Conservation (phyloP, 1,140 invertebrate species). For the Pygmarrhopalites habei region DNA sequence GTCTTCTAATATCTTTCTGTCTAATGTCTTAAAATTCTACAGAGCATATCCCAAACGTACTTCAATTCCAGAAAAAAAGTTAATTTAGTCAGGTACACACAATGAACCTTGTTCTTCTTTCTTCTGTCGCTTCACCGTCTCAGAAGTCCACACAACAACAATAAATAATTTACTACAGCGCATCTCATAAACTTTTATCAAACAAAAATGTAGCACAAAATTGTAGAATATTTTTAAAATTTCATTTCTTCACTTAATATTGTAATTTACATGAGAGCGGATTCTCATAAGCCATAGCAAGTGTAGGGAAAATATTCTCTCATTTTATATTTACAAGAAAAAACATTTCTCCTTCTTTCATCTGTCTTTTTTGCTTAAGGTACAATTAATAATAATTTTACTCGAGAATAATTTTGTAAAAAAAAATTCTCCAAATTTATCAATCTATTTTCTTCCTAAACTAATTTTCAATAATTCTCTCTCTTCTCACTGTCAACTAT, state of each 20-base stretch:
- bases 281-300: background rate
- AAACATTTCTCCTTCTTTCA: constrained; percentile 36
- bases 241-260: background rate
- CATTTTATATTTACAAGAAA: no score
- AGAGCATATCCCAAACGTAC: no score
- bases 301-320: constrained; percentile 2
- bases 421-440: background rate
- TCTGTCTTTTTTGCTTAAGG: constrained; percentile 34
- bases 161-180: no score
- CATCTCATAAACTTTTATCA: no score
- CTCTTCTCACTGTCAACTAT: background rate
- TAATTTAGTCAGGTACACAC: no score
- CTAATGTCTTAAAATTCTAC: no score
- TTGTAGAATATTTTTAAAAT: constrained; percentile 4
- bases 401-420: background rate
- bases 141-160: no score
- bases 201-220: no score
- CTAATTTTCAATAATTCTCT: background rate
- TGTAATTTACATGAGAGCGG: background rate
- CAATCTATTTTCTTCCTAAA: background rate
- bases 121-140: no score
- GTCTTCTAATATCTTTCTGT: no score
- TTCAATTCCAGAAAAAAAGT: no score
- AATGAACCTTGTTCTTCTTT: no score
- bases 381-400: background rate